Conservation (phyloP, 2,113 vertebrate genomes). For the Pachypanchax playfairii region DNA sequence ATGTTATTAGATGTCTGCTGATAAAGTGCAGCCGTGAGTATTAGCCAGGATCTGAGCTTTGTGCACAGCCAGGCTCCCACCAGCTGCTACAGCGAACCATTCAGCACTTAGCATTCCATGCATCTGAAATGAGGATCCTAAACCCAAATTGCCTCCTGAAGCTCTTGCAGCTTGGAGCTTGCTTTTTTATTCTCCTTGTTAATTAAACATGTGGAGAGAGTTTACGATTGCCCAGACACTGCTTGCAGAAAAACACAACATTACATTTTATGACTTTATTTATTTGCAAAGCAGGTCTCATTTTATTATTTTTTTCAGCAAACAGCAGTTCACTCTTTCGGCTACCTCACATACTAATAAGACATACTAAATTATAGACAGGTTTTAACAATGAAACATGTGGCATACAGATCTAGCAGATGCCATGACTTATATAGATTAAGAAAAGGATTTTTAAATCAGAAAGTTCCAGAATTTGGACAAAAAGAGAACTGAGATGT, state of each 20-base stretch:
- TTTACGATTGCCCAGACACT: slow-evolving; percentile 56
- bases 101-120: slow-evolving; percentile 65
- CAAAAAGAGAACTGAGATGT: no score
- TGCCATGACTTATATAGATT: no score
- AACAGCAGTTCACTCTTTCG: slow-evolving; percentile 25
- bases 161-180: slow-evolving; percentile 24
- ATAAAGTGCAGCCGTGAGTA: slow-evolving; percentile 57
- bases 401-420: no score
- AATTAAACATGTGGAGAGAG: slow-evolving; percentile 73
- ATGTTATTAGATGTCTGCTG: slow-evolving; percentile 58
- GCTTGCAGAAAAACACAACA: slow-evolving; percentile 40
- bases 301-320: slow-evolving; percentile 58
- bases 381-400: no score
- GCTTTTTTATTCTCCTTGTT: slow-evolving; percentile 60
- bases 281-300: slow-evolving; percentile 69
- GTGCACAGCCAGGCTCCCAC: slow-evolving; percentile 44
- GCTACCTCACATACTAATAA: background rate
- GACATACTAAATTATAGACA: no score
- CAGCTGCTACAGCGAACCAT: slow-evolving; percentile 59
- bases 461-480: no score
- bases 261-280: slow-evolving; percentile 71
- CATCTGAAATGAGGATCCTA: slow-evolving; percentile 66
- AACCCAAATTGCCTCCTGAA: slow-evolving; percentile 59
- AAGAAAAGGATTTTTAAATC: no score
- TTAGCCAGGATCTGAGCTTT: slow-evolving; percentile 58